These are phyloP conservation scores for Platorchestia sp. DNA, from an alignment of 1,140 invertebrate genomes.

Conservation along the genomic window DNA sequence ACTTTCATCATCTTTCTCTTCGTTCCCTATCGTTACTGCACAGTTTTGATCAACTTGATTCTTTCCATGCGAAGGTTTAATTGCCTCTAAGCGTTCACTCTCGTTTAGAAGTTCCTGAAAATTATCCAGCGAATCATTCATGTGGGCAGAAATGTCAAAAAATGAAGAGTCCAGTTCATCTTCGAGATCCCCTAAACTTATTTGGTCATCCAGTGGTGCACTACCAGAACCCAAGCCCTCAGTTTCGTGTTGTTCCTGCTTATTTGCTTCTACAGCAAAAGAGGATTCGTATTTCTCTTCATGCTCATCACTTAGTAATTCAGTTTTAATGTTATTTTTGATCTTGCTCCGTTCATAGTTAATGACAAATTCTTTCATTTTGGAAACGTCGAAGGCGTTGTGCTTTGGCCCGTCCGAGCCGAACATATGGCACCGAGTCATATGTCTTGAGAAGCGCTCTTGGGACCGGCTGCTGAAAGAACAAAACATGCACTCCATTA, in stretches of 20 bases:
- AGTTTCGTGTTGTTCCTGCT: background rate
- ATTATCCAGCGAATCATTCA: background rate
- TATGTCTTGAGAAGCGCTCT: conserved; percentile 32
- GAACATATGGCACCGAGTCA: conserved; percentile 45
- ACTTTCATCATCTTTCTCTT: background rate
- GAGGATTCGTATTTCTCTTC: background rate
- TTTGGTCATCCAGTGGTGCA: background rate
- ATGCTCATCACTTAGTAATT: background rate
- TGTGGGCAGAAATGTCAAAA: conserved; percentile 4
- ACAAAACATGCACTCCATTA: conserved; percentile 55
- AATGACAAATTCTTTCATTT: background rate
- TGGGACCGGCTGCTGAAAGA: conserved; percentile 48
- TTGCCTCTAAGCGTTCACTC: background rate
- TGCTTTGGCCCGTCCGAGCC: background rate
- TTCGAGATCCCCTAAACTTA: background rate
- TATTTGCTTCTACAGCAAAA: background rate
- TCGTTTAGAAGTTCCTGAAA: background rate
- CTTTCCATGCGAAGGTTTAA: background rate
- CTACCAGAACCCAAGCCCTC: background rate
- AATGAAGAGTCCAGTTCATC: conserved; percentile 7
- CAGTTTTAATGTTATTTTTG: background rate
- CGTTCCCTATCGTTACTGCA: background rate
- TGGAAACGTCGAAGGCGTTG: conserved; percentile 31
- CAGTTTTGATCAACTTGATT: background rate
- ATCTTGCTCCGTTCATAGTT: background rate